These are phyloP conservation scores for Pseudococcus longispinus DNA, from an alignment of 2,888 invertebrate genomes.

Conservation along the genomic window DNA sequence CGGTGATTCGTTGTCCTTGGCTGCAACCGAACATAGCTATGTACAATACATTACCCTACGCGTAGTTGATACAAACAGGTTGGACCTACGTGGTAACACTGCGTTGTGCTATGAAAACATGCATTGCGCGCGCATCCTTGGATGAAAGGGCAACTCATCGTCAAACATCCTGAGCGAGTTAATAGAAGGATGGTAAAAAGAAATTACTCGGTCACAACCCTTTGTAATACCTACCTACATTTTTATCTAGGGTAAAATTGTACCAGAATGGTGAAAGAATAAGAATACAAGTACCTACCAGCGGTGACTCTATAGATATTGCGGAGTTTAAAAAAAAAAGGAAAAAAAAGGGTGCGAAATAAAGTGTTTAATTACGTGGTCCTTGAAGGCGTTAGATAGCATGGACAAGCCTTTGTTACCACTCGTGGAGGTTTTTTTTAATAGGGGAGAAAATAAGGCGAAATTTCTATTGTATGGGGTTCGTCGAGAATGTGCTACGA, in stretches of 20 bases:
- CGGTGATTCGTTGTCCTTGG: too few relatives aligned
- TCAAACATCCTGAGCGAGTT: too few relatives aligned
- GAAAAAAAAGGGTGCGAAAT: constrained; percentile 12
- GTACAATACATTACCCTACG: too few relatives aligned
- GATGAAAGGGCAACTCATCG: too few relatives aligned
- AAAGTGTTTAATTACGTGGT: constrained; percentile 31
- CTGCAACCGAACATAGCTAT: too few relatives aligned
- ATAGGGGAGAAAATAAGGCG: neutral
- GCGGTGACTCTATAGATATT: neutral
- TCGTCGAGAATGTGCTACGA: neutral
- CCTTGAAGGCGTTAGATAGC: constrained; percentile 34
- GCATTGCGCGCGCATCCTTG: too few relatives aligned
- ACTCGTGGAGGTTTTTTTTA: neutral
- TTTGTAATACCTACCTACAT: neutral
- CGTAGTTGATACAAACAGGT: too few relatives aligned
- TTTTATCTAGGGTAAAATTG: constrained; percentile 14
- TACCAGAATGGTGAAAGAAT: neutral
- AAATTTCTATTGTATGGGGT: neutral
- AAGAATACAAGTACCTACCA: neutral
- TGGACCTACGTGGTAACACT: too few relatives aligned
- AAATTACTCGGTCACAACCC: constrained; percentile 31
- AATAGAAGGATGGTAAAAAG: neutral
- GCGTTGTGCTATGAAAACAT: too few relatives aligned
- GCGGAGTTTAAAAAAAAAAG: neutral
- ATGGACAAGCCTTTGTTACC: constrained; percentile 17